Evolutionary conservation across 1,140 invertebrate species (phyloP).

Genomic region (Pseudomyrmex flavicornis): DNA sequence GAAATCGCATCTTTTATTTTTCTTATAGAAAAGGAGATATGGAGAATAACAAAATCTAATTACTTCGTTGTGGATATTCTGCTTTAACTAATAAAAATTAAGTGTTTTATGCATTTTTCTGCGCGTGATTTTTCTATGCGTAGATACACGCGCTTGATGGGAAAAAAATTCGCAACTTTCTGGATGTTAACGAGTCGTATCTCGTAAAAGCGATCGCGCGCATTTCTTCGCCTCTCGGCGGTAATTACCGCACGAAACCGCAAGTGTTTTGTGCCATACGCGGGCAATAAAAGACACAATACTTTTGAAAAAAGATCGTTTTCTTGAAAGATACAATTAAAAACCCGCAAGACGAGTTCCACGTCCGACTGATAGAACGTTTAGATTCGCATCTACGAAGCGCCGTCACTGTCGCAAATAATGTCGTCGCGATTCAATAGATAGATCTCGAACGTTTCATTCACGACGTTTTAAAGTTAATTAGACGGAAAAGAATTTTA

Average conservation of each 20-base stretch:
- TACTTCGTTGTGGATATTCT: too few species aligned
- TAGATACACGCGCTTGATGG: too few species aligned
- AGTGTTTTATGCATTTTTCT: too few species aligned
- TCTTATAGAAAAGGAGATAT: too few species aligned
- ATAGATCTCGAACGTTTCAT: background rate
- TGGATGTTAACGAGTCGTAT: too few species aligned
- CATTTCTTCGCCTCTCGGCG: too few species aligned
- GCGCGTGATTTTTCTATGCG: too few species aligned
- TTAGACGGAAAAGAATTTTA: background rate
- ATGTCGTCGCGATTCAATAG: background rate
- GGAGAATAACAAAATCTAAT: too few species aligned
- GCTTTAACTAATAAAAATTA: too few species aligned
- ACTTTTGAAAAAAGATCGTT: background rate
- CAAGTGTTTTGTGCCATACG: background rate
- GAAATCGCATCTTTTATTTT: too few species aligned
- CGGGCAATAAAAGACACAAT: background rate
- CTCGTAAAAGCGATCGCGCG: too few species aligned
- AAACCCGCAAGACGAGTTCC: background rate
- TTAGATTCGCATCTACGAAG: background rate
- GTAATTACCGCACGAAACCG: background rate
- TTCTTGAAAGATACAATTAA: background rate
- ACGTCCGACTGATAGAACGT: background rate
- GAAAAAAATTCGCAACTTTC: too few species aligned
- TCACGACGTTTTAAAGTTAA: constrained; percentile 22
- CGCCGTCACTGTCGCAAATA: background rate